Conservation (phyloP, 2,888 invertebrate genomes). For the Toxonevra muliebris region DNA sequence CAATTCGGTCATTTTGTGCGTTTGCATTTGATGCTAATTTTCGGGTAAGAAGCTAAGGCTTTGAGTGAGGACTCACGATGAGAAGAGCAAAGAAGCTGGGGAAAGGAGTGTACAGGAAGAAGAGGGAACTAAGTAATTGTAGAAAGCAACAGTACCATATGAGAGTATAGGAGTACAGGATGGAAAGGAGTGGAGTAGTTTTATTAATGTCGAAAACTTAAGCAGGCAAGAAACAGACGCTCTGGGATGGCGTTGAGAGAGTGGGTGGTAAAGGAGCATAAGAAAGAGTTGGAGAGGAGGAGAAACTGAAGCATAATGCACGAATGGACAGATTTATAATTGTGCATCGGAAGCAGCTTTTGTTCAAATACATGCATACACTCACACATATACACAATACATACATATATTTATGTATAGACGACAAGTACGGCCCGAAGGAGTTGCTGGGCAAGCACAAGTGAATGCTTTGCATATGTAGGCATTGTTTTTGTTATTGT, state of each 20-base stretch:
- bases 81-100: no score
- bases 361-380: constrained; percentile 1
- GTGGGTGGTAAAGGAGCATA: not conserved
- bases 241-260: not conserved
- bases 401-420: not conserved
- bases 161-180: constrained; percentile 24
- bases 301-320: not conserved
- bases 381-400: not conserved
- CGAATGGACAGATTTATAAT: constrained; percentile 16
- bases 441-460: not conserved
- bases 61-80: not conserved
- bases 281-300: not conserved
- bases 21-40: constrained; percentile 60
- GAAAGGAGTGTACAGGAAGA: no score
- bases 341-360: constrained; percentile 12
- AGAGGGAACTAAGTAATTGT: no score
- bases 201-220: constrained; percentile 44
- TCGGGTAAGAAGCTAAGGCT: constrained; percentile 38
- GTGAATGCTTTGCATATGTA: not conserved
- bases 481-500: not conserved
- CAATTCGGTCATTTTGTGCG: constrained; percentile 60
- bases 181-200: constrained; percentile 15
- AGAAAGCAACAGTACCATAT: no score
- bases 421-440: not conserved
- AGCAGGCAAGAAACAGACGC: constrained; percentile 39